A percentile compares a stretch with the other conserved stretches of the same genome.
Conservation (phyloP, 2,888 invertebrate species). For the Dusona sp. region DNA sequence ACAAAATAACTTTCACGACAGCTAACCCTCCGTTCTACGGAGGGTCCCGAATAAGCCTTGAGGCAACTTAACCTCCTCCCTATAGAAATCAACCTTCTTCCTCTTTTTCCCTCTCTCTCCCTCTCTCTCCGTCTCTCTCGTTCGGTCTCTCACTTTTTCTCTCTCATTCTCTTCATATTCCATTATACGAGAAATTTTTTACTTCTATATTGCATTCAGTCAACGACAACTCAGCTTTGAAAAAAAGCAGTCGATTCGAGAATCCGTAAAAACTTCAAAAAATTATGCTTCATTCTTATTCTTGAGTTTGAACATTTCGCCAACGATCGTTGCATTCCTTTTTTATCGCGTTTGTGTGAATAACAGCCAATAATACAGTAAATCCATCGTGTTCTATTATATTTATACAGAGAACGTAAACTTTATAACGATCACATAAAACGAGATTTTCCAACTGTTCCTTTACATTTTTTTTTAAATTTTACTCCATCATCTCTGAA, state of each 20-base stretch:
- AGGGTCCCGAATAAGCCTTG: slow-evolving; percentile 56
- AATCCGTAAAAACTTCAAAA: slow-evolving; percentile 16
- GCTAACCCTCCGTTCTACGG: slow-evolving; percentile 39
- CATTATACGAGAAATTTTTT: neutral
- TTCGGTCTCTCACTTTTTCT: slow-evolving; percentile 28
- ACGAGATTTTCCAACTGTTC: neutral
- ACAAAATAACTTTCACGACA: slow-evolving; percentile 58
- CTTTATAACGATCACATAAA: slow-evolving; percentile 22
- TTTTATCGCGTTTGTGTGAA: neutral
- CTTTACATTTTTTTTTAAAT: neutral
- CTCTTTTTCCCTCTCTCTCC: neutral
- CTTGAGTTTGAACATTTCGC: neutral
- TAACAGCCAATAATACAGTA: slow-evolving; percentile 7
- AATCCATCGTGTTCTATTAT: neutral
- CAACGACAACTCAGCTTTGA: too few relatives aligned
- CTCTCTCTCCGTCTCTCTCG: neutral
- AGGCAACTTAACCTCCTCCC: slow-evolving; percentile 34
- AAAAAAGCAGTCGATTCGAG: slow-evolving; percentile 39
- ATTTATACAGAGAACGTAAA: neutral
- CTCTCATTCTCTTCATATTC: slow-evolving; percentile 46
- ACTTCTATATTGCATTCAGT: neutral
- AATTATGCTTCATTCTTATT: slow-evolving; percentile 5
- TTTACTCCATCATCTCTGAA: slow-evolving; percentile 34
- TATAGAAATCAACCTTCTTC: too few relatives aligned
- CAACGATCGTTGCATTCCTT: neutral